Evolutionary conservation across 2,113 vertebrate genomes (phyloP), one percentile per base, ranked within the genome.

Genomic region (Oenanthe oenanthe): DNA sequence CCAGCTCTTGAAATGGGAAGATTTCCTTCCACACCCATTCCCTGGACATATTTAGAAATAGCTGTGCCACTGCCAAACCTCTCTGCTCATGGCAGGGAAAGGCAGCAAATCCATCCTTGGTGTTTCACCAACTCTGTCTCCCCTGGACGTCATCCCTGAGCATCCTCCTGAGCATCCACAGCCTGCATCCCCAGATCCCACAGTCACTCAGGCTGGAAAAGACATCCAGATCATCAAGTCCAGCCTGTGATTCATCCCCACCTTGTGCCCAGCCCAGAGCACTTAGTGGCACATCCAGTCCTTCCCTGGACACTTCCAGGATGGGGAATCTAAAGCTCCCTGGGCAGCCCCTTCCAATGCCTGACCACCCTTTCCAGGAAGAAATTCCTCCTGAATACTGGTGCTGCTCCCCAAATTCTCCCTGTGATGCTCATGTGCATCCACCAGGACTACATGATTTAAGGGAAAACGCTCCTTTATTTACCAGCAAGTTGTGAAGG

Each of bases 1-100:
- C 94, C 12, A 4, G 17, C 70, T 75, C 94, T 94, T 8, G 56
- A 89, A 79, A 97, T 94, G 93, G 93, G 77, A 94, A 96, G 93
- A n/a, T 94, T 97, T 94, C 95, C 95, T 97, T 96, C 95, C 92
- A 91, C 93, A 94, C 96, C 94, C 93, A 96, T 96, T 96, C 87
- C 88, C 93, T 83, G 73, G 95, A 96, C 93, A 63, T 92, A 96
- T 95, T 96, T 96, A 95, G 96, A 94, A 95, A 88, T 67, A 47
- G 93, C 81, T 83, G 85, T 3, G 68, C 74, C 86, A 36, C 92
- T 88, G 94, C 96, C 96, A 96, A 91, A 80, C 38, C 89, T n/a
- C 90, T 76, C 58, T 86, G 78, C 82, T 92, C 18, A 6, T 53
- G 68, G 95, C 45, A 84, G 91, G 60, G 53, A 51, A 78, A 83